Evolutionary conservation across 1,140 invertebrate species (phyloP).

Genomic region (Aleiodes sp.): DNA sequence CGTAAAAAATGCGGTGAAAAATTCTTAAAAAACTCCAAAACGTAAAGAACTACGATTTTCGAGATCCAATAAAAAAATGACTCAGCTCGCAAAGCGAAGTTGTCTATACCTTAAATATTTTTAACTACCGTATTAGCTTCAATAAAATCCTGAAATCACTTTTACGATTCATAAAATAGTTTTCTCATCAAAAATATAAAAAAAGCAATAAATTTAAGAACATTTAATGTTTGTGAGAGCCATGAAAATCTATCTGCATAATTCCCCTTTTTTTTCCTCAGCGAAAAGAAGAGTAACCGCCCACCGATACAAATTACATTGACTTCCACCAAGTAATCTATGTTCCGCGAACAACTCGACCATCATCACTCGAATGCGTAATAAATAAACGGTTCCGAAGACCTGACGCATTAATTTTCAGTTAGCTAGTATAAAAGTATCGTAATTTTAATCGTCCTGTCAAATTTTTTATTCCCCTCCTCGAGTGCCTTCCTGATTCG

Average conservation of each 20-base stretch:
- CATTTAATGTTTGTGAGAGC: too few species aligned
- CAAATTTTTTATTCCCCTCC: constrained; percentile 42
- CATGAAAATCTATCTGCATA: too few species aligned
- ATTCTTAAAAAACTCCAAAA: too few species aligned
- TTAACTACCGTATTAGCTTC: too few species aligned
- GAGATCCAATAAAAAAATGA: too few species aligned
- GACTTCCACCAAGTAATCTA: background rate
- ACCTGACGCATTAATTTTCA: constrained; percentile 57
- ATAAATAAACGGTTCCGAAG: constrained; percentile 12
- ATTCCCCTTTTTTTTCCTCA: constrained; percentile 44
- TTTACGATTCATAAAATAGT: constrained; percentile 6
- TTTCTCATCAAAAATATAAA: background rate
- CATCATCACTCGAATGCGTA: background rate
- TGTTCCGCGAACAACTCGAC: constrained; percentile 16
- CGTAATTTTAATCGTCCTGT: constrained; percentile 57
- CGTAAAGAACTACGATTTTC: too few species aligned
- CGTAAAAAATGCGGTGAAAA: too few species aligned
- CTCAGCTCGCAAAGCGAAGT: too few species aligned
- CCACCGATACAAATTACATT: constrained; percentile 44
- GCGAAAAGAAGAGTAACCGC: constrained; percentile 36
- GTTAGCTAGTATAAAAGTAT: constrained; percentile 57
- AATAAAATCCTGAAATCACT: background rate
- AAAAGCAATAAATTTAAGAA: background rate
- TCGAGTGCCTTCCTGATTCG: constrained; percentile 19
- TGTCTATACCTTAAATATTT: too few species aligned